These are phyloP conservation scores for Cephalotes varians DNA, from an alignment of 2,888 invertebrate species.

Conservation along the genomic window DNA sequence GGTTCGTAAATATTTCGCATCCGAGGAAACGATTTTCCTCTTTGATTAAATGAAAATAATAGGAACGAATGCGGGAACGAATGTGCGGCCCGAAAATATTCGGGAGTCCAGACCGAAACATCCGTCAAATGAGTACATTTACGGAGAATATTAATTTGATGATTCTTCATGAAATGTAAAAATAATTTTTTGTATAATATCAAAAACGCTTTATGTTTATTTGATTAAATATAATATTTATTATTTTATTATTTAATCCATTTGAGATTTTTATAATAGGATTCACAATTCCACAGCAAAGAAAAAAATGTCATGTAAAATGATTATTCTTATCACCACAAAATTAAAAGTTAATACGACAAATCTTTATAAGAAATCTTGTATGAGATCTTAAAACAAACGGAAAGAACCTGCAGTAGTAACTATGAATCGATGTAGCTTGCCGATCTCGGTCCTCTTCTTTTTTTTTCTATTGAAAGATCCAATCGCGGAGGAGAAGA, in stretches of 20 bases:
- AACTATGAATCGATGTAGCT: neutral
- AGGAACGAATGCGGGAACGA: neutral
- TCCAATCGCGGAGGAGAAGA: neutral
- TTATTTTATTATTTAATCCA: neutral
- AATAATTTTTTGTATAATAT: neutral
- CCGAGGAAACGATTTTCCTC: constrained; percentile 25
- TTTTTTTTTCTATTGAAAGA: constrained; percentile 18
- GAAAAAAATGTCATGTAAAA: neutral
- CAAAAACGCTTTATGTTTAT: neutral
- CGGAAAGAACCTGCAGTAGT: neutral
- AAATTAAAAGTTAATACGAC: neutral
- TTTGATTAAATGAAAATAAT: constrained; percentile 22
- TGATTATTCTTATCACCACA: neutral
- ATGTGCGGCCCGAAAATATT: neutral
- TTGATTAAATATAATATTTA: neutral
- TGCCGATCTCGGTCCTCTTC: neutral
- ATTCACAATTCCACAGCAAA: neutral
- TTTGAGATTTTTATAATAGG: neutral
- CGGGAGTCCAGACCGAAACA: neutral
- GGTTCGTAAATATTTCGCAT: constrained; percentile 26
- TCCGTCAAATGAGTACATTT: neutral
- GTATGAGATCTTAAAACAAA: neutral
- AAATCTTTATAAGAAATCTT: neutral
- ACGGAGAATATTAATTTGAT: neutral
- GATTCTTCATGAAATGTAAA: neutral